Evolutionary conservation across 2,797 vertebrate species (phyloP).

Genomic region (Malurus splendens): DNA sequence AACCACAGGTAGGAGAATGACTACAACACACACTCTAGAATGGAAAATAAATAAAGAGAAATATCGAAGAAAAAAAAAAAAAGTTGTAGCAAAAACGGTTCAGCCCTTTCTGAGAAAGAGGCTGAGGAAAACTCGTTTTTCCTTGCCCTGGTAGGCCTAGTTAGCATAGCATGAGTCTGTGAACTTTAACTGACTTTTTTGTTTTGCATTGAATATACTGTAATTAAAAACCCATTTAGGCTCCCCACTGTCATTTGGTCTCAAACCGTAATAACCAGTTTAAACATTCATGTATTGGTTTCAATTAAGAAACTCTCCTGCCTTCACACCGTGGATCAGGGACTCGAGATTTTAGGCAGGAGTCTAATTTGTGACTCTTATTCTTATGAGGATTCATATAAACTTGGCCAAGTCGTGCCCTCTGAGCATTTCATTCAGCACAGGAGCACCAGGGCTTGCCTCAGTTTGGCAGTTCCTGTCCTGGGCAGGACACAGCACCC

Average conservation of each 20-base stretch:
- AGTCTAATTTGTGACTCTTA: neutral
- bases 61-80: neutral
- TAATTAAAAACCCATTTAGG: slow-evolving; percentile 44
- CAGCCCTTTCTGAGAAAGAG: slow-evolving; percentile 49
- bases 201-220: slow-evolving; percentile 34
- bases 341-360: neutral
- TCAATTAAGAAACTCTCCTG: neutral
- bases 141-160: neutral
- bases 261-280: neutral
- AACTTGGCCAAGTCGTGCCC: neutral
- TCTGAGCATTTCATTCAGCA: neutral
- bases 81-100: slow-evolving; percentile 2
- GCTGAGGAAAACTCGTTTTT: slow-evolving; percentile 37
- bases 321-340: neutral
- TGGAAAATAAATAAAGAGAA: slow-evolving; percentile 37
- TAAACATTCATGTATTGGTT: neutral
- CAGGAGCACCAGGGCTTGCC: neutral
- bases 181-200: slow-evolving; percentile 56
- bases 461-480: neutral
- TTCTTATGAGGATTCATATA: neutral
- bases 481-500: neutral
- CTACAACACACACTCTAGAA: neutral
- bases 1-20: slow-evolving; percentile 58
- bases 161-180: slow-evolving; percentile 10
- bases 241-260: neutral